A percentile compares a stretch with the other conserved stretches of the same genome.
Evolutionary conservation across 1,140 invertebrate species (phyloP).

Genomic region (Leptinotarsa texana): DNA sequence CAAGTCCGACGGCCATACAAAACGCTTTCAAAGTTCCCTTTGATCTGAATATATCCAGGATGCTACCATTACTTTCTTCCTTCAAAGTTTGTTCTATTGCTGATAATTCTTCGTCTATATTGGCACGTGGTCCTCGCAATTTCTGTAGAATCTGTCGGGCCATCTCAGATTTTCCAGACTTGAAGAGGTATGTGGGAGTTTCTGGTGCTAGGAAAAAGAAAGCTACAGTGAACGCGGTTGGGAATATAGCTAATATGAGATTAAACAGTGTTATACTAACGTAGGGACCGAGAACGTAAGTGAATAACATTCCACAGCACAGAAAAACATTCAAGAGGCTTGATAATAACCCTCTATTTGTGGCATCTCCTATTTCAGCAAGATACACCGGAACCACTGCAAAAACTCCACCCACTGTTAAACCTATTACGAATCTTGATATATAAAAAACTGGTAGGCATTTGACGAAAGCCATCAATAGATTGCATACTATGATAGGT

Average conservation of each 20-base stretch:
- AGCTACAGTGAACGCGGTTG: slow-evolving; percentile 58
- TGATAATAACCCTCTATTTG: slow-evolving; percentile 43
- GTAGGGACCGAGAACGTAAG: slow-evolving; percentile 65
- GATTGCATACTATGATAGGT: slow-evolving; percentile 34
- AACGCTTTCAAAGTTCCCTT: slow-evolving; percentile 66
- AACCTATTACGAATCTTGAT: slow-evolving; percentile 55
- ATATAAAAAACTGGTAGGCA: slow-evolving; percentile 72
- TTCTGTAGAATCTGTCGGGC: slow-evolving; percentile 65
- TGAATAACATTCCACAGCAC: slow-evolving; percentile 42
- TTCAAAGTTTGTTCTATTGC: slow-evolving; percentile 35
- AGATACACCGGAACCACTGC: slow-evolving; percentile 60
- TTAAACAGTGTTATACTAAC: slow-evolving; percentile 62
- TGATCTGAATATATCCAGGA: slow-evolving; percentile 63
- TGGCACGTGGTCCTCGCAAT: slow-evolving; percentile 61
- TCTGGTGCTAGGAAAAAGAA: slow-evolving; percentile 66
- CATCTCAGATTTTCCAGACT: slow-evolving; percentile 62
- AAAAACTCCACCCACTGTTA: slow-evolving; percentile 57
- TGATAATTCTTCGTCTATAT: slow-evolving; percentile 55
- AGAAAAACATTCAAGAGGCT: slow-evolving; percentile 44
- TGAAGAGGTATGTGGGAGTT: slow-evolving; percentile 72
- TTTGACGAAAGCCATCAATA: slow-evolving; percentile 60
- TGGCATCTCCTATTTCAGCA: slow-evolving; percentile 57
- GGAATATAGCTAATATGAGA: slow-evolving; percentile 56
- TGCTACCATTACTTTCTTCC: slow-evolving; percentile 51
- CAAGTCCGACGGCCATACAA: slow-evolving; percentile 69